Evolutionary conservation across 2,888 invertebrate genomes (phyloP).

Genomic region (Scaptomyza cyrtandrae): DNA sequence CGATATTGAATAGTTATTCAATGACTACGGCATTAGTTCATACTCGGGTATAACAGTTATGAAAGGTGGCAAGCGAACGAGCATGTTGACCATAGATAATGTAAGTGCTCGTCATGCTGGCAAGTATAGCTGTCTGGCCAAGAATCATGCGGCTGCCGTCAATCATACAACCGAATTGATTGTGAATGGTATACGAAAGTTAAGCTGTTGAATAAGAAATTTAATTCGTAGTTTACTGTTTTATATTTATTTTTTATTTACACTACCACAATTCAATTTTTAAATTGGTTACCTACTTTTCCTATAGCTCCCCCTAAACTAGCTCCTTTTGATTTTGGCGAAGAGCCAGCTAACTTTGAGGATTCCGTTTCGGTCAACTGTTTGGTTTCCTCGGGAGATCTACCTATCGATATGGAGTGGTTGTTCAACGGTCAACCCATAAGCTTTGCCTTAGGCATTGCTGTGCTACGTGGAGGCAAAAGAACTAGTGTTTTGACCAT

Average conservation of each 20-base stretch:
- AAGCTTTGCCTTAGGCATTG: conserved; percentile 85
- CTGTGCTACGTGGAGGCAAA: conserved; percentile 87
- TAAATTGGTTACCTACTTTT: neutral
- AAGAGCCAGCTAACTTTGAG: conserved; percentile 89
- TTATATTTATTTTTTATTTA: conserved; percentile 2
- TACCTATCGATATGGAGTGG: conserved; percentile 89
- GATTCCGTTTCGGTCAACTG: conserved; percentile 90
- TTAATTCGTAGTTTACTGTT: neutral
- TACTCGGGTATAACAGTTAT: conserved; percentile 85
- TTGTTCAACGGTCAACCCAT: conserved; percentile 85
- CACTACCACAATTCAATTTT: neutral
- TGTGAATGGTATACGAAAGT: conserved; percentile 87
- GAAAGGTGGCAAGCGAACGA: conserved; percentile 87
- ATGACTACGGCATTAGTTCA: conserved; percentile 80
- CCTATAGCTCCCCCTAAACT: conserved; percentile 89
- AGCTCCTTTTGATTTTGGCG: conserved; percentile 91
- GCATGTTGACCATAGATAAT: conserved; percentile 88
- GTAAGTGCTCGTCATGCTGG: conserved; percentile 89
- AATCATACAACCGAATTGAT: conserved; percentile 88
- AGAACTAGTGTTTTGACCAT: conserved; percentile 88
- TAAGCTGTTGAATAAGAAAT: neutral
- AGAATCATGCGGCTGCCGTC: conserved; percentile 89
- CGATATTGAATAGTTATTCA: conserved; percentile 89
- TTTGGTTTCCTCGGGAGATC: conserved; percentile 89
- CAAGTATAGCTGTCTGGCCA: conserved; percentile 90